Base-by-base conservation (phyloP, 2,888 invertebrate genomes). In the Zygothrica quintamaculata region DNA sequence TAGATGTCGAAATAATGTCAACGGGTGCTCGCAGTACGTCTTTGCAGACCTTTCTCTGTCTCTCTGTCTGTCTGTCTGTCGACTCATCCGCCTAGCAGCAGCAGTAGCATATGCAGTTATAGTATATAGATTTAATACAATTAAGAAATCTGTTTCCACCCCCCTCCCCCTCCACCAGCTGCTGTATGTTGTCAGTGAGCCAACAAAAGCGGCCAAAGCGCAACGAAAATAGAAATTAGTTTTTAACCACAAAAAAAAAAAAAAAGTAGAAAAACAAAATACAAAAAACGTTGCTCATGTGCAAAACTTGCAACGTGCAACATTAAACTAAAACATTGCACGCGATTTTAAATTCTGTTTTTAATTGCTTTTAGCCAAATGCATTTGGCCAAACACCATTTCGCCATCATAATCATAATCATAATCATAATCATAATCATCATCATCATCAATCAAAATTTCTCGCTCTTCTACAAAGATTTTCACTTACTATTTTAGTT, bases 1-100 rank as follows among this genome's bases (percentile, higher is more conserved):
- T 66, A 85, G 77, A 79, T 77, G 82, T 79, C 76, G 72, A 86
- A 84, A 87, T 81, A 86, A 78, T 87, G 87, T 86, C 88, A 85
- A 64, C 73, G 69, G 56, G 29, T n/a, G n/a, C n/a, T n/a, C n/a
- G n/a, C n/a, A n/a, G n/a, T n/a, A n/a, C n/a, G n/a, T n/a, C n/a
- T n/a, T n/a, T n/a, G n/a, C n/a, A n/a, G n/a, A n/a, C n/a, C n/a
- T n/a, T n/a, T n/a, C n/a, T n/a, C n/a, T n/a, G n/a, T n/a, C n/a
- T n/a, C n/a, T n/a, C n/a, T n/a, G n/a, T 59, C 57, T 34, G 48
- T 37, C 50, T 25, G 12, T n/a, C n/a, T n/a, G n/a, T n/a, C n/a
- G n/a, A n/a, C n/a, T n/a, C n/a, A n/a, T n/a, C n/a, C n/a, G n/a
- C n/a, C n/a, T n/a, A 34, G 46, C 31, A 47, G 18, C 18, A 22